A percentile compares a stretch with the other conserved stretches of the same genome.
These are phyloP conservation scores for Morelia viridis DNA, from an alignment of 2,797 vertebrate genomes.

Conservation along the genomic window DNA sequence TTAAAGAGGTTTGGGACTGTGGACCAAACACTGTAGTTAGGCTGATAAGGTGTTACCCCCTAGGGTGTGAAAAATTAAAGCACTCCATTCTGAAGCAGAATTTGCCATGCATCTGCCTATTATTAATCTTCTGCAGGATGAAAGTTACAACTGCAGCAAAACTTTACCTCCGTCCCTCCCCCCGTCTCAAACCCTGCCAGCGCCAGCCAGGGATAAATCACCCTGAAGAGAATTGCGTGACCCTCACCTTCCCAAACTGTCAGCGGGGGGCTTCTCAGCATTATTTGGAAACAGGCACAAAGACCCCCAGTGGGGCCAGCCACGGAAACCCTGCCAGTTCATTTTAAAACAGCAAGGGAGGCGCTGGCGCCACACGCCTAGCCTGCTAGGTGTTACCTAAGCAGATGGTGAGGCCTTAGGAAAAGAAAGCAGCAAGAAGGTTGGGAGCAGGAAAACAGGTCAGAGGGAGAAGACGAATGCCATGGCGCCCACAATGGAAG, in stretches of 20 bases:
- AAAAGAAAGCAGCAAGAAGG: not conserved
- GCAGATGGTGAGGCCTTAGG: slow-evolving; percentile 42
- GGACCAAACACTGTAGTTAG: not conserved
- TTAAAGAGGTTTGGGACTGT: not conserved
- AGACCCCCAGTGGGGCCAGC: fast-evolving
- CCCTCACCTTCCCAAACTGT: not conserved
- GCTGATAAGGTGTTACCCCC: not conserved
- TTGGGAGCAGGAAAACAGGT: slow-evolving; percentile 33
- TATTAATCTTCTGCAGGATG: not conserved
- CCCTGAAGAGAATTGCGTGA: not conserved
- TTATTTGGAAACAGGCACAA: not conserved
- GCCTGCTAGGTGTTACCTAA: not conserved
- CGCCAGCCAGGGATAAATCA: not conserved
- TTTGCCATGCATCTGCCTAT: not conserved
- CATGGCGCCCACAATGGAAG: slow-evolving; percentile 27
- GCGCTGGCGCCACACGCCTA: not conserved
- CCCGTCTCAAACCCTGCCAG: not conserved
- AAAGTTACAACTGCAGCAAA: not conserved
- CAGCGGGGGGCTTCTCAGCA: not conserved
- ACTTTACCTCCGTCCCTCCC: not conserved
- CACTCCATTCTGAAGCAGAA: not conserved
- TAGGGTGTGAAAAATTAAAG: not conserved
- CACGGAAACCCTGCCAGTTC: not conserved
- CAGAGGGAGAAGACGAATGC: slow-evolving; percentile 23
- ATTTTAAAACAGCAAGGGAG: not conserved